Conservation (phyloP, 2,113 vertebrate genomes). For the Amia ocellicauda region DNA sequence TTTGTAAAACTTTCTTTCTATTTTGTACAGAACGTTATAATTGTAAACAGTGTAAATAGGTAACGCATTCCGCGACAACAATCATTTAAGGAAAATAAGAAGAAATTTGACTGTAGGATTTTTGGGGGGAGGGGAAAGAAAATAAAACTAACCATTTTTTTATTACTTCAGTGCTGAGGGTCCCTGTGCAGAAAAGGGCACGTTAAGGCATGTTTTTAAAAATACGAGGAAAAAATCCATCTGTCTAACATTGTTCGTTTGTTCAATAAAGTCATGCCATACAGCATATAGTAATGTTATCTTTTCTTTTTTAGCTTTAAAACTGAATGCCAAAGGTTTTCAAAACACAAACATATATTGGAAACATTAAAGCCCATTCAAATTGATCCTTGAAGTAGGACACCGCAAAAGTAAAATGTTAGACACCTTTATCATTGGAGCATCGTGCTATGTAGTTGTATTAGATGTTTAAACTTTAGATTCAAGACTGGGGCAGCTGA, state of each 20-base stretch:
- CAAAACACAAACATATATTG: not conserved
- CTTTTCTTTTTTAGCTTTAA: conserved; percentile 3
- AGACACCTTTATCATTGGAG: too few species aligned
- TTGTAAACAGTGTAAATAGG: conserved; percentile 72
- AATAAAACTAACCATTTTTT: conserved; percentile 27
- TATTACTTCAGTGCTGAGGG: conserved; percentile 44
- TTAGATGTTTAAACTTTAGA: too few species aligned
- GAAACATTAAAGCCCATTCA: too few species aligned
- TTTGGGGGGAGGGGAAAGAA: conserved; percentile 9
- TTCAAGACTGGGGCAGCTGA: too few species aligned
- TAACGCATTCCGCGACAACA: conserved; percentile 67
- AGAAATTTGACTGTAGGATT: conserved; percentile 39
- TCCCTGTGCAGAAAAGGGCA: conserved; percentile 37
- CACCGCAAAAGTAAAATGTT: too few species aligned
- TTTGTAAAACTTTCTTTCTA: conserved; percentile 62
- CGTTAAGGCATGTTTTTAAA: conserved; percentile 55
- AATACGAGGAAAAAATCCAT: conserved; percentile 51
- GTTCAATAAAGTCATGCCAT: conserved; percentile 69
- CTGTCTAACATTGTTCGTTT: conserved; percentile 58
- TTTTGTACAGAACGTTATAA: conserved; percentile 67
- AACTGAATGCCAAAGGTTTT: conserved; percentile 7
- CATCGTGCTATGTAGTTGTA: too few species aligned
- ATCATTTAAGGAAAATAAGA: conserved; percentile 52
- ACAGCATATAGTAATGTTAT: conserved; percentile 29
- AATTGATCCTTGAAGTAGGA: too few species aligned